Base-by-base conservation (phyloP, 2,113 vertebrate genomes). In the Marmota flaviventris region DNA sequence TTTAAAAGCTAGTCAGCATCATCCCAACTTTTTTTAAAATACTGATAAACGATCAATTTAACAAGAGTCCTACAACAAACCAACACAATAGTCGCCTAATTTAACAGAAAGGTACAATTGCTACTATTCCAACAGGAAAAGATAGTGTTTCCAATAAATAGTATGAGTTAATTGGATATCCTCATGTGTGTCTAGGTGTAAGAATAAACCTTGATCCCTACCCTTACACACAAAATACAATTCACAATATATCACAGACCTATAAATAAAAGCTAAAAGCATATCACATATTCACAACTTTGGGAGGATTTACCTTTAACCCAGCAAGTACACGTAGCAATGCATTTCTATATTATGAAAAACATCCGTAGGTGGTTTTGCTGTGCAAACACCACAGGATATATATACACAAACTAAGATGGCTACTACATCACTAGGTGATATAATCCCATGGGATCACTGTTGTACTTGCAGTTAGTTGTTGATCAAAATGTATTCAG, bases 81-180 rank as follows among this genome's bases (percentile, higher is more conserved):
- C 18, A 73, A 92, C 25, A 92, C 0, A 53, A 63, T 84, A 92
- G 27, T 76, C 12, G 37, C 5, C 22, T 82, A 79, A 82, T 82
- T 92, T 86, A 90, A 84, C 17, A 92, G 61, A 73, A 82, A 86
- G 61, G 32, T 3, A 89, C 3, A 37, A 73, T 16, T 75, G 20
- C 63, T 89, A 63, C 56, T 89, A 69, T 78, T 87, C 65, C 95
- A n/a, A 95, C 92, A 89, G 53, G 18, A 91, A 94, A 97, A 97
- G 65, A 42, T 14, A 67, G 17, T 81, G 45, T 86, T 90, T 83
- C 48, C 12, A 73, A 56, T 81, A 97, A 84, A 91, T 13, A 88
- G 70, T 37, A 69, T 82, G 39, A 29, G 79, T 85, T 90, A 56
- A 85, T 8, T 89, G 32, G 48, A 53, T 87, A 81, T 45, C 72